Evolutionary conservation across 2,888 invertebrate species (phyloP), one percentile per base, ranked within the genome.

Genomic region (Drosophila robusta): DNA sequence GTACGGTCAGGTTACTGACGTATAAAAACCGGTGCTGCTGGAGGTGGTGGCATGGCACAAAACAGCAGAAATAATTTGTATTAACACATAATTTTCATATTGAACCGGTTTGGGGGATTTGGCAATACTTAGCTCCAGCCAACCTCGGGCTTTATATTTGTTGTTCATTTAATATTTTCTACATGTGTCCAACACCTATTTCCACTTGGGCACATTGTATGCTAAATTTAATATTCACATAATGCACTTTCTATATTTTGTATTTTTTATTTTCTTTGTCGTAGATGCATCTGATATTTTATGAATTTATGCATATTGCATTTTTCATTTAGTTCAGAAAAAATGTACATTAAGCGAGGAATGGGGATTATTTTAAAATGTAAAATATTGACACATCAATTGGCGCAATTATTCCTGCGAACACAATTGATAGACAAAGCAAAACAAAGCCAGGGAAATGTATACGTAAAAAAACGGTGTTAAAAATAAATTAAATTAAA

Each of bases 61-160:
- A 45, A 45, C 14, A 54, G 14, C 58, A 50, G 50, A 71, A 42
- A 50, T 54, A 16, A 64, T 50, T 64, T 72, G 29, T 67, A 46
- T 73, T 60, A 64, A 38, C 44, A 64, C 69, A 77, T 75, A 75
- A 81, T 73, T 69, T 78, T 65, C 42, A 51, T 42, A 66, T 78
- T 78, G 41, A 70, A 87, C 82, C 66, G 66, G 82, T 85, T 81
- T 70, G 47, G 1, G 1, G 34, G 57, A 70, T 81, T 81, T 76
- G 67, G 82, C 67, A 76, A 78, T 18, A 54, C 29, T 52, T 12
- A 12, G 38, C 38, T 44, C 49, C 46, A 52, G 16, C 41, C 47
- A 41, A 67, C 50, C 46, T 41, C 56, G 56, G 39, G 50, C 45
- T 24, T 55, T 36, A 36, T 18, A 38, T 62, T 44, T 58, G 39